A percentile compares a stretch with the other conserved stretches of the same genome.
Evolutionary conservation across 2,888 invertebrate species (phyloP).

Genomic region (Leucoptera coffeella): DNA sequence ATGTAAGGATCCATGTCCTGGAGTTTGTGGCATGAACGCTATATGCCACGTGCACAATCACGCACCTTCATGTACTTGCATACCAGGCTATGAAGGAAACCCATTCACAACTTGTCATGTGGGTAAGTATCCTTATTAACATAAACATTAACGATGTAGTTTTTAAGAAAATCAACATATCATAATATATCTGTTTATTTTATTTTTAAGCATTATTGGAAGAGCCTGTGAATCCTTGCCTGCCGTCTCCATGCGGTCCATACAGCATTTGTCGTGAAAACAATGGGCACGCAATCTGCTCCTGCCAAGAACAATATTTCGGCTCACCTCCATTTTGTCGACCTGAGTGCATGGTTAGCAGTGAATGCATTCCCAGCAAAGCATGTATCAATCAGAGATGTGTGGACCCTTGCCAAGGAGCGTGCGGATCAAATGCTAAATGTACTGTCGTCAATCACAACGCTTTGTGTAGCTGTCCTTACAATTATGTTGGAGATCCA

Average conservation of each 20-base stretch:
- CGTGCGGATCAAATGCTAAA: slow-evolving; percentile 76
- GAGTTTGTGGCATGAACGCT: slow-evolving; percentile 78
- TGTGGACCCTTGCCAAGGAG: slow-evolving; percentile 73
- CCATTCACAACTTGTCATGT: slow-evolving; percentile 68
- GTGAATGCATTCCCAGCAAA: slow-evolving; percentile 74
- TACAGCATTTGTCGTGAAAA: slow-evolving; percentile 70
- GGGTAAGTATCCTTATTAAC: slow-evolving; percentile 15
- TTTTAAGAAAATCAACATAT: too few relatives aligned
- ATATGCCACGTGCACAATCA: slow-evolving; percentile 79
- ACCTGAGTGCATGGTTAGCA: slow-evolving; percentile 77
- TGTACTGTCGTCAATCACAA: slow-evolving; percentile 83
- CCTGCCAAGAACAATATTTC: slow-evolving; percentile 70
- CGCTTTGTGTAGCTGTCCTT: slow-evolving; percentile 76
- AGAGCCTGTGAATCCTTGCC: slow-evolving; percentile 46
- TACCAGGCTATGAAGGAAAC: slow-evolving; percentile 71
- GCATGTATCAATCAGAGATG: slow-evolving; percentile 78
- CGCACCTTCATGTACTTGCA: slow-evolving; percentile 71
- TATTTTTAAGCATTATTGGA: slow-evolving; percentile 26
- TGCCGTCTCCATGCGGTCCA: slow-evolving; percentile 70
- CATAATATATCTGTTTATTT: slow-evolving; percentile 4
- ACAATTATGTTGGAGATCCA: slow-evolving; percentile 74
- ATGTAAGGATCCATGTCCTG: slow-evolving; percentile 77
- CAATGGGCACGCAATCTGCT: slow-evolving; percentile 72
- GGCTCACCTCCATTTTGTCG: slow-evolving; percentile 74
- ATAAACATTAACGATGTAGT: too few relatives aligned